Evolutionary conservation across 1,140 invertebrate genomes (phyloP).

Genomic region (Whitmania pigra): DNA sequence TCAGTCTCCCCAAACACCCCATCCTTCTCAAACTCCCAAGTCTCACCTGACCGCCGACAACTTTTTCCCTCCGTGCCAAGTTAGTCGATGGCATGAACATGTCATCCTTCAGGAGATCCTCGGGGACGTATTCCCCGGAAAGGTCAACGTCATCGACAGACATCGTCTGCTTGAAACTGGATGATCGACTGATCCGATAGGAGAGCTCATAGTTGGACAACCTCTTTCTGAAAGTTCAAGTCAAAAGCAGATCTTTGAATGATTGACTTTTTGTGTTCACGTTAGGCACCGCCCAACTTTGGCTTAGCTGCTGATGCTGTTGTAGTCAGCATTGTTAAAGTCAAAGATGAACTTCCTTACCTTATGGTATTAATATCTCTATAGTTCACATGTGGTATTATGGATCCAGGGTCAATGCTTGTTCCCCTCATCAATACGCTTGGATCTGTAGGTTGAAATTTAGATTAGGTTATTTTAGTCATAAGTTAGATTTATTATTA

Average conservation of each 20-base stretch:
- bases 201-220: slow-evolving; percentile 6
- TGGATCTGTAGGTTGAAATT: not conserved
- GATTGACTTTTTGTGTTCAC: no score
- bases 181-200: not conserved
- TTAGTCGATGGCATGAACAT: not conserved
- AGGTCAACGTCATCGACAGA: not conserved
- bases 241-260: no score
- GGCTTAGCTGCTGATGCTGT: no score
- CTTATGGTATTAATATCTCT: no score
- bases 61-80: not conserved
- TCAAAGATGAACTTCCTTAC: no score
- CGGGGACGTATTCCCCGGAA: not conserved
- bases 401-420: slow-evolving; percentile 6
- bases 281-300: no score
- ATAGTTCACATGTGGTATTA: not conserved
- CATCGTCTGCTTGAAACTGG: not conserved
- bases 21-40: no score
- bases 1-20: no score
- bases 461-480: not conserved
- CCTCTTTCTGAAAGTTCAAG: not conserved
- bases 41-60: not conserved
- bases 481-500: no score
- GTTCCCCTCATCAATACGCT: not conserved
- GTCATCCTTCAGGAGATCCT: not conserved
- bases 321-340: no score